A percentile compares a stretch with the other conserved stretches of the same genome.
Conservation (phyloP, 2,888 invertebrate species). For the Plemyria rubiginata region DNA sequence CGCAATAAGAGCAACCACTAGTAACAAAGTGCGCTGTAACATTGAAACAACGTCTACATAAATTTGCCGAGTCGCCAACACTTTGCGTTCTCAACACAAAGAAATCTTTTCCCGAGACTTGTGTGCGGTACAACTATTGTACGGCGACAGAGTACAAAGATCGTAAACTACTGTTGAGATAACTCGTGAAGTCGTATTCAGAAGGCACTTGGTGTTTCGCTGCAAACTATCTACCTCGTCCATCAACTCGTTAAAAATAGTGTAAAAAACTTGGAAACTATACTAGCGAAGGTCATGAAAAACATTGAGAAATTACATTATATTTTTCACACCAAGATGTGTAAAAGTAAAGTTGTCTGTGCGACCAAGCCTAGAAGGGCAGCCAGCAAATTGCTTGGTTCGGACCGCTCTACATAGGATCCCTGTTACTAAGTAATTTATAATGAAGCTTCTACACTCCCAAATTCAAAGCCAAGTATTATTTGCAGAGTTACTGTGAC, state of each 20-base stretch:
- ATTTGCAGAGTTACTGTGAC: no score
- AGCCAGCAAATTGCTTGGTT: no score
- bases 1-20: conserved; percentile 3
- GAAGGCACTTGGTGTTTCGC: not conserved
- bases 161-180: conserved; percentile 3
- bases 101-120: not conserved
- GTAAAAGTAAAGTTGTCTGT: no score
- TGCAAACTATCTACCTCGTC: not conserved
- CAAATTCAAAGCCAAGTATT: no score
- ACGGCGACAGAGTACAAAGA: not conserved
- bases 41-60: conserved; percentile 15
- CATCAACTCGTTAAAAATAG: not conserved
- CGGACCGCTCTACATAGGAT: no score
- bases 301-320: not conserved
- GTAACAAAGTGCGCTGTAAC: conserved; percentile 18
- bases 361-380: no score
- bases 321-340: no score
- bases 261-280: not conserved
- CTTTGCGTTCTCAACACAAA: conserved; percentile 13
- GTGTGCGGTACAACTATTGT: not conserved
- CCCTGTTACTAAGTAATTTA: no score
- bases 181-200: conserved; percentile 2
- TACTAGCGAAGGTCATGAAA: conserved; percentile 3
- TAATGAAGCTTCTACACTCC: no score
- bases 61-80: conserved; percentile 17